Evolutionary conservation across 1,140 invertebrate species (phyloP).

Genomic region (Pseudomyrmex dendroicus): DNA sequence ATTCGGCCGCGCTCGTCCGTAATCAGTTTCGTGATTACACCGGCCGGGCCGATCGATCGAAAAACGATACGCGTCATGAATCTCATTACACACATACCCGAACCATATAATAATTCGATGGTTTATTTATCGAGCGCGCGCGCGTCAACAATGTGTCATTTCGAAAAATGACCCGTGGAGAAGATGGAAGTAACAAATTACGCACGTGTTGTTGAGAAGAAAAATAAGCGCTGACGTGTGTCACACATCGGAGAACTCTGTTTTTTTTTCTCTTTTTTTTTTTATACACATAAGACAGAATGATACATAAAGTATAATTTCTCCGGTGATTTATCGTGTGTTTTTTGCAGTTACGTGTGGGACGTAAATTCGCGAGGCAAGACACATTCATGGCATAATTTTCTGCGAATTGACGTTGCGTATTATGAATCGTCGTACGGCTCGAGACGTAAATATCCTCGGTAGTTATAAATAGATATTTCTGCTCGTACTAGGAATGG

Average conservation of each 20-base stretch:
- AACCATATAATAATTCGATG: slow-evolving; percentile 13
- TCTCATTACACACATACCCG: slow-evolving; percentile 34
- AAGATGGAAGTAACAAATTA: slow-evolving; percentile 3
- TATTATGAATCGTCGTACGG: not conserved
- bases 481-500: slow-evolving; percentile 6
- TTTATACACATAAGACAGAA: too few relatives aligned
- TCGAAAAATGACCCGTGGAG: not conserved
- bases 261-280: too few relatives aligned
- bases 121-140: slow-evolving; percentile 38
- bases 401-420: slow-evolving; percentile 10
- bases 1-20: slow-evolving; percentile 11
- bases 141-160: slow-evolving; percentile 1
- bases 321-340: not conserved
- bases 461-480: not conserved
- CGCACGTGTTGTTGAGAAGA: not conserved
- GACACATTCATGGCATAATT: not conserved
- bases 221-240: not conserved
- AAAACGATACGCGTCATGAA: slow-evolving; percentile 46
- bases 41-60: slow-evolving; percentile 9
- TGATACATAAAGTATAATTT: too few relatives aligned
- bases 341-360: not conserved
- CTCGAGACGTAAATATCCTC: not conserved
- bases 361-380: not conserved
- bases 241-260: not conserved
- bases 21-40: slow-evolving; percentile 47